Conservation (phyloP, 2,888 invertebrate genomes). For the Heliothis peltigera region DNA sequence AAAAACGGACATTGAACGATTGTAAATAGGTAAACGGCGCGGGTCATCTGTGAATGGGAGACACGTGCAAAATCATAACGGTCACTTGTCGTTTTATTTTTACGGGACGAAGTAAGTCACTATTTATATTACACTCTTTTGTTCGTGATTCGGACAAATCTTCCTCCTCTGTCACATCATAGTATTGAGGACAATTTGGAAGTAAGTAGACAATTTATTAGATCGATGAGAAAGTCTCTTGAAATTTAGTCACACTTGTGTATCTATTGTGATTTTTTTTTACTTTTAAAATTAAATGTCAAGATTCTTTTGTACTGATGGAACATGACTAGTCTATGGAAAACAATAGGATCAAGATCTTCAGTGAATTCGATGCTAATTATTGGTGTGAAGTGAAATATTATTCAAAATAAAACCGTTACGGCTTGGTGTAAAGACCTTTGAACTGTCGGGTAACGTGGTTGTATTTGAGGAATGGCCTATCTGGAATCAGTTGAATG, state of each 20-base stretch:
- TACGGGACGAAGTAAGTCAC: slow-evolving; percentile 40
- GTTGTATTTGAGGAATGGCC: slow-evolving; percentile 55
- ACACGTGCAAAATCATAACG: slow-evolving; percentile 75
- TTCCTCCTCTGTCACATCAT: slow-evolving; percentile 12
- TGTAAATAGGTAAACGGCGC: slow-evolving; percentile 71
- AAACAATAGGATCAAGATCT: slow-evolving; percentile 14
- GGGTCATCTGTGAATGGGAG: slow-evolving; percentile 69
- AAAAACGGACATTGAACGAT: slow-evolving; percentile 69
- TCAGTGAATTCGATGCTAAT: slow-evolving; percentile 43
- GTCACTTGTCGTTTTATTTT: slow-evolving; percentile 61
- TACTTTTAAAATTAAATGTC: slow-evolving; percentile 18
- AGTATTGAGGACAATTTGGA: slow-evolving; percentile 17
- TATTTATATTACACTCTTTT: slow-evolving; percentile 41
- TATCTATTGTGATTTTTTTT: slow-evolving; percentile 23
- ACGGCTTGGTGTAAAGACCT: slow-evolving; percentile 46
- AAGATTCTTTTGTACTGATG: slow-evolving; percentile 12
- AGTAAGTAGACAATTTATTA: slow-evolving; percentile 39
- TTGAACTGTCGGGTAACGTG: slow-evolving; percentile 45
- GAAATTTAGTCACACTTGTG: slow-evolving; percentile 27
- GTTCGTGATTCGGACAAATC: slow-evolving; percentile 24
- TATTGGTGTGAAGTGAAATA: slow-evolving; percentile 16
- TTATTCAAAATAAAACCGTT: slow-evolving; percentile 42
- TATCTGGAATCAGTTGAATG: slow-evolving; percentile 73
- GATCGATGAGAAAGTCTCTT: slow-evolving; percentile 20
- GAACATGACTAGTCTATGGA: slow-evolving; percentile 6